Evolutionary conservation across 2,888 invertebrate species (phyloP).

Genomic region (Galeopsomyia nigrocyanea): DNA sequence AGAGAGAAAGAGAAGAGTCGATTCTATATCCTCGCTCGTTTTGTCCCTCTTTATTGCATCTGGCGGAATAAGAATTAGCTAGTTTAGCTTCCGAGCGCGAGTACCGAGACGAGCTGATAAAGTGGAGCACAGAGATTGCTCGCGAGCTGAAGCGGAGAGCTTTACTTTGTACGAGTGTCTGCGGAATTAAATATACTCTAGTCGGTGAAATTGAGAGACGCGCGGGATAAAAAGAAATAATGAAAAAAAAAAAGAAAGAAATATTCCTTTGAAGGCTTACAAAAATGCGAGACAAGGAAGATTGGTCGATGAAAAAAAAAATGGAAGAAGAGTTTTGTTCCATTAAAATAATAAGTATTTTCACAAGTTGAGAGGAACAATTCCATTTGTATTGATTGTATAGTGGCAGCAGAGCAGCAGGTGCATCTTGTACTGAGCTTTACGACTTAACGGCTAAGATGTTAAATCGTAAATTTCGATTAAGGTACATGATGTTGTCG

Average conservation of each 20-base stretch:
- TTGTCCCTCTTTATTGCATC: conserved; percentile 27
- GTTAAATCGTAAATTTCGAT: conserved; percentile 24
- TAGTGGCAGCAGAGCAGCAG: neutral
- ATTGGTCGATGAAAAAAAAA: too few species aligned
- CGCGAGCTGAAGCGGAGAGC: conserved; percentile 1
- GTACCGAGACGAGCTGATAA: neutral
- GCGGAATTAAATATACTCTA: too few species aligned
- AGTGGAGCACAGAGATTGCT: conserved; percentile 13
- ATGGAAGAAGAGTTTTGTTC: too few species aligned
- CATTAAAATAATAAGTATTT: too few species aligned
- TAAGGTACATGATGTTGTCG: conserved; percentile 16
- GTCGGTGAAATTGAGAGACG: neutral
- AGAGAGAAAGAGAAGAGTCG: neutral
- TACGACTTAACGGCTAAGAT: conserved; percentile 21
- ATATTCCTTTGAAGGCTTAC: neutral
- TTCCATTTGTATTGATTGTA: neutral
- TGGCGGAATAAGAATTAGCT: conserved; percentile 14
- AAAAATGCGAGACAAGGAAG: neutral
- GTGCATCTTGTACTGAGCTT: neutral
- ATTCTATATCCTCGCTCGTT: neutral
- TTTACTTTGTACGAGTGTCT: too few species aligned
- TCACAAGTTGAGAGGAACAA: neutral
- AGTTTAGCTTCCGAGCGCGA: neutral
- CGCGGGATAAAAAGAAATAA: conserved; percentile 1
- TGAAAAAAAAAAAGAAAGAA: neutral